phyloP scores from a whole-genome alignment of 64 coral and sea anemone species.

The Hydrozoanthus tunicans region DNA sequence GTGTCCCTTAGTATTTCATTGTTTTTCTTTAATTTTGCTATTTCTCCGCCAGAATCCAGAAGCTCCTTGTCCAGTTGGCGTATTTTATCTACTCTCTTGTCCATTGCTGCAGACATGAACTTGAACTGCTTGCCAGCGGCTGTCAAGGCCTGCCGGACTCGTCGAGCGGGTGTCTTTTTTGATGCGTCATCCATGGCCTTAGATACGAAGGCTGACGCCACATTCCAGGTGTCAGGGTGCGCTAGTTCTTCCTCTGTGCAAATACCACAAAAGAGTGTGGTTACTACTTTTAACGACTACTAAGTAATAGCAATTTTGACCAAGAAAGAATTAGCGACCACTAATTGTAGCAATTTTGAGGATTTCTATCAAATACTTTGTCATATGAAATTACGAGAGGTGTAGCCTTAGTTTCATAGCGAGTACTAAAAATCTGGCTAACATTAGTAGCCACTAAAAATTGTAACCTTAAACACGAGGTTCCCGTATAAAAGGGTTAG shows the following conservation, averaged over 20 bases:
- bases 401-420: no score
- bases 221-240: constrained; percentile 58
- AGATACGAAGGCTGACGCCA: constrained; percentile 31
- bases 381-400: no score
- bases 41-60: constrained; percentile 42
- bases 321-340: no score
- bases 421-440: no score
- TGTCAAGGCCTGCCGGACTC: constrained; percentile 35
- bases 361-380: neutral
- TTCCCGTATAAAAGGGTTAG: no score
- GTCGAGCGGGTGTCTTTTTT: constrained; percentile 62
- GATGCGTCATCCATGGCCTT: constrained; percentile 68
- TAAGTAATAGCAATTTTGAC: no score
- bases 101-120: constrained; percentile 65
- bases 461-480: no score
- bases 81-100: constrained; percentile 58
- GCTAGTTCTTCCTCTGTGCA: constrained; percentile 72
- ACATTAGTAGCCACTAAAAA: no score
- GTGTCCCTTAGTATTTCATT: constrained; percentile 72
- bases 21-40: constrained; percentile 68
- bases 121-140: constrained; percentile 75
- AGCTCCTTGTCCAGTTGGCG: constrained; percentile 62
- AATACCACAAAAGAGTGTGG: neutral
- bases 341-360: no score
- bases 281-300: neutral